Conservation (phyloP, 2,797 vertebrate genomes). For the Darevskia nairensis region DNA sequence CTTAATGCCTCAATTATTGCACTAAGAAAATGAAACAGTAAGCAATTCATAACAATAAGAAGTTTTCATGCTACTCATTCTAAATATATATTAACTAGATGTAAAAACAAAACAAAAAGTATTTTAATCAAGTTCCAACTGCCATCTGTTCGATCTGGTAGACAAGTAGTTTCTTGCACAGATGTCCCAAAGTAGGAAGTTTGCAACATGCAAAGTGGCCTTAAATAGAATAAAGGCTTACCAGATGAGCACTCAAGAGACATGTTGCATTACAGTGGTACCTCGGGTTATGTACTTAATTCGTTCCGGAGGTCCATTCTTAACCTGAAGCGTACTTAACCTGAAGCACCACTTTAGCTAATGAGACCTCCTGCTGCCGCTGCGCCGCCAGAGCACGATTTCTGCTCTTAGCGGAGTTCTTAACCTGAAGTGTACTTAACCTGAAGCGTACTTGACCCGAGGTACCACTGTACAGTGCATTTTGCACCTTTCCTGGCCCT, state of each 20-base stretch:
- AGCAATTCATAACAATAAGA: conserved; percentile 13
- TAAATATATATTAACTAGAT: background rate
- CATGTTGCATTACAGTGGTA: background rate
- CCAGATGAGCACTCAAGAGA: background rate
- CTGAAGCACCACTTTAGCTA: no score
- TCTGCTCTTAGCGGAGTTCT: no score
- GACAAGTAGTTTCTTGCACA: background rate
- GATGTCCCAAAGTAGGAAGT: background rate
- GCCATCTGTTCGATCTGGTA: background rate
- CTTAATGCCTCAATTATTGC: background rate
- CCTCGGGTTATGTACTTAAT: no score
- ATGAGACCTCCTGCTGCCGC: no score
- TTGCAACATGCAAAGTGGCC: background rate
- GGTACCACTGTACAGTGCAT: background rate
- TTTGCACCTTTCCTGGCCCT: background rate
- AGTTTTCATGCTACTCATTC: background rate
- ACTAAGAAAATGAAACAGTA: background rate
- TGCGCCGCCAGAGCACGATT: no score
- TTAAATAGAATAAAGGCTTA: background rate
- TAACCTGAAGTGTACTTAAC: no score
- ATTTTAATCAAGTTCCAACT: background rate
- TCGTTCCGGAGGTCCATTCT: no score
- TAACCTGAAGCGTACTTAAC: no score
- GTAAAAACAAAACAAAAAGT: no score
- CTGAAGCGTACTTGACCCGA: no score